Evolutionary conservation across 2,888 invertebrate species (phyloP), one percentile per base, ranked within the genome.

Genomic region (Drosophila meridiana): DNA sequence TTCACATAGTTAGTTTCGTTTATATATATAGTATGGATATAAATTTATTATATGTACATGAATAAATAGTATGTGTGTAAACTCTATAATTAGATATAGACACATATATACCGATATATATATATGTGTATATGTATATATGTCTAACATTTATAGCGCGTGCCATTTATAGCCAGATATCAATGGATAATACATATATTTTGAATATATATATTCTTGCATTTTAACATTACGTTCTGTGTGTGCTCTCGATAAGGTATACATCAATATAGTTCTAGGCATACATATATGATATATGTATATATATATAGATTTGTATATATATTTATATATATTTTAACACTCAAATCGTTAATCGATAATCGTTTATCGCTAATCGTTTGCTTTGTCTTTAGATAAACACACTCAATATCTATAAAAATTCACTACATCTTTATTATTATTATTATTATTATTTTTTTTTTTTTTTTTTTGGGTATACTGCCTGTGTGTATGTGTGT

Each of bases 161-260:
- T 70, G 73, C 64, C 59, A 70, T 61, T 77, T 73, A 34, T 53
- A 63, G 73, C 70, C 84, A 80, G 71, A 73, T 61, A 76, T 63
- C 61, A 45, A 67, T 76, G 74, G 57, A 11, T 20, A 79, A 84
- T 81, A 84, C 73, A 84, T 87, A 84, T 84, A 84, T 84, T 85
- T 85, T 72, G 57, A 85, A 84, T 87, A 84, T 84, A 84, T 69
- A 87, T 87, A 87, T 76, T 45, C 36, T 26, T 50, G 32, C 50
- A 50, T 66, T 53, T 38, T 30, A 82, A 78, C 82, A 85, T 73
- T 69, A 72, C 60, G 48, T 45, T 67, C 64, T 64, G 14, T 26
- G 77, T 28, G 69, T 76, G 77, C 64, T 61, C 36, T 45, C 52
- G 48, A 38, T 42, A 47, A 34, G 66, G 34, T 66, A 67, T 65